phyloP scores from a whole-genome alignment of 2,888 invertebrate species.

The Kuschelorhynchus macadamiae region DNA sequence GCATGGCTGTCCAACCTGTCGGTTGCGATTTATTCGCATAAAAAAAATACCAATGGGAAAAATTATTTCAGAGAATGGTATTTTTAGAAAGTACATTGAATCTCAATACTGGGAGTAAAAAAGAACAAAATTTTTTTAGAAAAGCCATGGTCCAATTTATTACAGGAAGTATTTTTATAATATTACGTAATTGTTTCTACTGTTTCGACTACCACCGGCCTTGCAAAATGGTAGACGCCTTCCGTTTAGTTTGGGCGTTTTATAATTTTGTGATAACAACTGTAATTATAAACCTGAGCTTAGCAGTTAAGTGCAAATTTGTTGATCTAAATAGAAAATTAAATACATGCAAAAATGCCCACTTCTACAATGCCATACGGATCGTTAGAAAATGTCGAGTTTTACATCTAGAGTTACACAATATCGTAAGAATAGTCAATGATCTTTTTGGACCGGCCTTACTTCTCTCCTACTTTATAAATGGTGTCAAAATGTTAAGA shows the following conservation, averaged over 20 bases:
- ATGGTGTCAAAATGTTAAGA: no score
- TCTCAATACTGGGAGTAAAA: slow-evolving; percentile 23
- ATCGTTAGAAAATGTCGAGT: slow-evolving; percentile 31
- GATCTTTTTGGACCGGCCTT: slow-evolving; percentile 15
- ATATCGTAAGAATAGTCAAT: slow-evolving; percentile 18
- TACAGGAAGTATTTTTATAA: not conserved
- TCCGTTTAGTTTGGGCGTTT: no score
- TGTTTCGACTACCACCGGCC: no score
- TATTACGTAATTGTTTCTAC: no score
- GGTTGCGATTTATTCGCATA: slow-evolving; percentile 13
- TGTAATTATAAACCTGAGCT: slow-evolving; percentile 4
- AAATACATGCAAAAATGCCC: slow-evolving; percentile 16
- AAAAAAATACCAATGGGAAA: not conserved
- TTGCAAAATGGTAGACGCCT: no score
- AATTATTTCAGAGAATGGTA: slow-evolving; percentile 10
- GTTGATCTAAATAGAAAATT: slow-evolving; percentile 18
- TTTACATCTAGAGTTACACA: slow-evolving; percentile 16
- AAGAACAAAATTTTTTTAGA: slow-evolving; percentile 9
- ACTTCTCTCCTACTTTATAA: slow-evolving; percentile 13
- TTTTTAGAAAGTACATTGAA: slow-evolving; percentile 14
- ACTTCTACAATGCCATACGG: slow-evolving; percentile 33
- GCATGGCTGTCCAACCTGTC: not conserved
- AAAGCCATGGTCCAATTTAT: slow-evolving; percentile 16
- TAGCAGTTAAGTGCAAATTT: slow-evolving; percentile 25
- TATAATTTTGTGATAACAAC: not conserved